Base-by-base conservation (phyloP, 2,888 invertebrate species). In the Chymomyza amoena region DNA sequence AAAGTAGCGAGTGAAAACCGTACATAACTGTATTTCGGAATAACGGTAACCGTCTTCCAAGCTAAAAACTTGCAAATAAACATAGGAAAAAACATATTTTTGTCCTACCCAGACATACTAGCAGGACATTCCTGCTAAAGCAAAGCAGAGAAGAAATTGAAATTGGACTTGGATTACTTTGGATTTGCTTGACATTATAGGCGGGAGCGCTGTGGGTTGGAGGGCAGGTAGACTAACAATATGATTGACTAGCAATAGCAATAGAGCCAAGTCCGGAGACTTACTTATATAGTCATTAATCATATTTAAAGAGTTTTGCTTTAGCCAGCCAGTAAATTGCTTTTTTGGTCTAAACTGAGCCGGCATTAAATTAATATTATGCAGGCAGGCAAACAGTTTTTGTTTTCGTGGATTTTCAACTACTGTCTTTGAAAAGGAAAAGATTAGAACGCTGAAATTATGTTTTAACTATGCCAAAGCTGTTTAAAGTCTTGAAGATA, bases 1-100 rank as follows among this genome's bases (percentile, higher is more conserved):
- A 36, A 59, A 52, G 69, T 28, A 57, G 16, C 20, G 36, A 18
- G 45, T 18, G 15, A 69, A 70, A 69, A 39, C 61, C 63, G 54
- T 20, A 54, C 10, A 61, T 25, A 61, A 56, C 61, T 54, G 39
- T 51, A 51, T 51, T n/a, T 1, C 32, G 32, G 32, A 1, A 32
- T 32, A 7, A 32, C 7, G 39, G 39, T 45, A 45, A 45, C 39
- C 39, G 39, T 10, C n/a, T 45, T 13, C 13, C 13, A 45, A 45
- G 39, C 3, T 13, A 45, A 10, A 45, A 45, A 13, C 13, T 45
- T 45, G 13, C 39, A 45, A 45, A 45, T 45, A 45, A 45, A 45
- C 3, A 45, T 13, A 45, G 4, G 32, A 32, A 32, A 32, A 32
- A 32, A 32, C 32, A 32, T 32, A 32, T 32, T 32, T 32, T 32